phyloP scores from a whole-genome alignment of 2,113 vertebrate genomes.

The Xiphorhynchus elegans region DNA sequence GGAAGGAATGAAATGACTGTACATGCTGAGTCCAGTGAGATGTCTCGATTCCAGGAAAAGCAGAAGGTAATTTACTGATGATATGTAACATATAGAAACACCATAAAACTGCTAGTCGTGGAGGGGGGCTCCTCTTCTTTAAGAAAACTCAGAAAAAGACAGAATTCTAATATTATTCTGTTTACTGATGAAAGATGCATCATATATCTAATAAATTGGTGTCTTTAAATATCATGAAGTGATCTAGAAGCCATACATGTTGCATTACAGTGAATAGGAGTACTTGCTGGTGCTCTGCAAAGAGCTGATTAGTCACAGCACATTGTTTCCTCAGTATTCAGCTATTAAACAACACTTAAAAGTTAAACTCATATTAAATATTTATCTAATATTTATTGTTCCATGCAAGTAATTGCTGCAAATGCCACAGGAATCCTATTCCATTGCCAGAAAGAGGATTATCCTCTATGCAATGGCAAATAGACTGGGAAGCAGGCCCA shows the following conservation, averaged over 20 bases:
- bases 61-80: background rate
- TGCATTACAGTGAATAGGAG: background rate
- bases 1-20: background rate
- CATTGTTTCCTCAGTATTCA: background rate
- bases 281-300: background rate
- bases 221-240: background rate
- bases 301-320: constrained; percentile 2
- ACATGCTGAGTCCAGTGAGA: background rate
- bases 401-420: background rate
- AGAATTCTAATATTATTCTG: background rate
- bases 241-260: background rate
- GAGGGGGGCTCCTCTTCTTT: background rate
- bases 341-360: background rate
- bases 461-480: background rate
- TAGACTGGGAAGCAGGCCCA: background rate
- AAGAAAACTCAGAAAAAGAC: background rate
- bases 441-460: background rate
- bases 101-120: background rate
- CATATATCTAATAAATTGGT: background rate
- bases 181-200: background rate
- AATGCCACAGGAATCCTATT: background rate
- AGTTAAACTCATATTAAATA: constrained; percentile 16
- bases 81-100: background rate
- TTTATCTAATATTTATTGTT: constrained; percentile 25
- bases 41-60: background rate